Conservation (phyloP, 2,113 vertebrate species). For the Embiotoca jacksoni region DNA sequence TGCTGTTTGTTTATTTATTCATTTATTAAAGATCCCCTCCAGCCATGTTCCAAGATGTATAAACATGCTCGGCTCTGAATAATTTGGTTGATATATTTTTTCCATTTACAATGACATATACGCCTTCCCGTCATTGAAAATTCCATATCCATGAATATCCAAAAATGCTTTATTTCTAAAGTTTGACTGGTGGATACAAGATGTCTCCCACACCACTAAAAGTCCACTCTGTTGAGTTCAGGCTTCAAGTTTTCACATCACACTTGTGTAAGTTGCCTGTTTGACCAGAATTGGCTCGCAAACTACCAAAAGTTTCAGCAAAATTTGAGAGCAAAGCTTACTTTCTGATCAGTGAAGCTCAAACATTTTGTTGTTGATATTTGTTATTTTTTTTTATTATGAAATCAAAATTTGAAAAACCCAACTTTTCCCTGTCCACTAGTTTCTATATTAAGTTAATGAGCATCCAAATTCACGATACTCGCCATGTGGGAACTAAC, state of each 20-base stretch:
- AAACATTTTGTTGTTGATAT: not conserved
- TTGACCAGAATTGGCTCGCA: not conserved
- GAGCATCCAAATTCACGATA: not conserved
- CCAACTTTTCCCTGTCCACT: not conserved
- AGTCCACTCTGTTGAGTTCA: not conserved
- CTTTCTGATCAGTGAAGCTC: not conserved
- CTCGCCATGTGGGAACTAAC: slow-evolving; percentile 21
- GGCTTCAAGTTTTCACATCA: not conserved
- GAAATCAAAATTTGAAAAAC: not conserved
- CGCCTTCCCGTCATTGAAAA: not conserved
- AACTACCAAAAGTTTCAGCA: not conserved
- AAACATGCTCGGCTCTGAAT: not conserved
- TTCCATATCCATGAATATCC: not conserved
- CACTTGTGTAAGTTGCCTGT: not conserved
- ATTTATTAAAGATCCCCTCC: not conserved
- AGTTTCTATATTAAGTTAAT: not conserved
- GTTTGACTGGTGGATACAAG: not conserved
- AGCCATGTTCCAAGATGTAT: not conserved
- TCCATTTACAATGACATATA: not conserved
- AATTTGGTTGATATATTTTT: not conserved
- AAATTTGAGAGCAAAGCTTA: not conserved
- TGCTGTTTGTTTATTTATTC: not conserved
- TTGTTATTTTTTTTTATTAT: not conserved
- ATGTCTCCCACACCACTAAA: not conserved
- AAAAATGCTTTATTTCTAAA: not conserved